These are phyloP conservation scores for Falco rusticolus DNA, from an alignment of 2,797 vertebrate species.

Conservation along the genomic window DNA sequence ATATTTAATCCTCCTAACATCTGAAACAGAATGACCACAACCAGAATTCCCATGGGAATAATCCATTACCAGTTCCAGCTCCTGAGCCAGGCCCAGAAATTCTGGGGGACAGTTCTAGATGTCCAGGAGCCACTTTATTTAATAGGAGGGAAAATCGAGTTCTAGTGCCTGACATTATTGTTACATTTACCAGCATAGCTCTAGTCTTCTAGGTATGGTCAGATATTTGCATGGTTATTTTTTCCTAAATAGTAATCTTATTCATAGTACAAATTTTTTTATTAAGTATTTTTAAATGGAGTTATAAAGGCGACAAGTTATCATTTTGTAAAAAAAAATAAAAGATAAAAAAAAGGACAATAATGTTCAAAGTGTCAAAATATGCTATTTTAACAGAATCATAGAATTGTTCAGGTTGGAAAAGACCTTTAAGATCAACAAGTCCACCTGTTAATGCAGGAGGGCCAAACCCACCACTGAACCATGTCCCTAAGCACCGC, in stretches of 20 bases:
- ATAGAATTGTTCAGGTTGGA: too few species aligned
- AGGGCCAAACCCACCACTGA: too few species aligned
- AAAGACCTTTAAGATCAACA: too few species aligned
- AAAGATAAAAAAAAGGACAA: background rate
- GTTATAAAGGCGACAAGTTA: background rate
- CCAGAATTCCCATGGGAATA: background rate
- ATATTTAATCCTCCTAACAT: background rate
- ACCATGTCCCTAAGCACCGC: too few species aligned
- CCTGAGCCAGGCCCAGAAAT: background rate
- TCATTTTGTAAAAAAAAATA: background rate
- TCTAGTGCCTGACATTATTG: background rate
- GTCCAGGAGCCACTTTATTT: background rate
- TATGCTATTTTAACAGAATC: rapidly evolving
- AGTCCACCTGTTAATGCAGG: too few species aligned
- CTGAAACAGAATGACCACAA: background rate
- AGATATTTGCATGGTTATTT: background rate
- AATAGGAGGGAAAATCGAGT: background rate
- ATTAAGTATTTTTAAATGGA: background rate
- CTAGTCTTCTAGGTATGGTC: background rate
- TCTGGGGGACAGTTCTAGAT: background rate
- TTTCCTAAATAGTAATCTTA: background rate
- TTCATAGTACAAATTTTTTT: background rate
- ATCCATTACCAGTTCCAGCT: background rate
- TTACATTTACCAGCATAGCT: background rate
- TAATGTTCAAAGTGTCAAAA: background rate